Evolutionary conservation across 2,113 vertebrate genomes (phyloP).

Genomic region (Zosterops borbonicus): DNA sequence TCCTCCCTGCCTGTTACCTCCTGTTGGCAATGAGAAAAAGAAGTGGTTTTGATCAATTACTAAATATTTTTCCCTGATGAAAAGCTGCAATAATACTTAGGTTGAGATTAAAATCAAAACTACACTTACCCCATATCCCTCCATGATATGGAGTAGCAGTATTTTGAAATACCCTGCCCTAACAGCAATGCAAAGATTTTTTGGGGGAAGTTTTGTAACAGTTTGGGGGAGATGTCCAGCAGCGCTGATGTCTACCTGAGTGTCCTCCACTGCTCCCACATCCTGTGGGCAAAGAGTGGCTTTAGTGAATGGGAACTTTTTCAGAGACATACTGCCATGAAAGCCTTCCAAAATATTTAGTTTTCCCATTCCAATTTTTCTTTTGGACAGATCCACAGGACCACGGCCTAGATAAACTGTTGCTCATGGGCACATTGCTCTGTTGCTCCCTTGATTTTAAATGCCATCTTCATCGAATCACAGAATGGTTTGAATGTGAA

Average conservation of each 20-base stretch:
- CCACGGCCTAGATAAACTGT: neutral
- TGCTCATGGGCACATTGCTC: fast-evolving
- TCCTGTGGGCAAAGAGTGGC: neutral
- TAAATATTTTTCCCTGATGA: neutral
- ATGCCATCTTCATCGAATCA: neutral
- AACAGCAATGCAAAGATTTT: neutral
- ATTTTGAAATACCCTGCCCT: neutral
- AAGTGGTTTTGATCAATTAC: neutral
- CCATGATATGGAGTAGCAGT: neutral
- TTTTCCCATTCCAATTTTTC: neutral
- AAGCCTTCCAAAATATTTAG: neutral
- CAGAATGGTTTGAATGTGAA: neutral
- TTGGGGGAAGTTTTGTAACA: neutral
- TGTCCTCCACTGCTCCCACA: neutral
- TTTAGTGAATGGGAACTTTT: neutral
- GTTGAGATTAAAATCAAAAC: neutral
- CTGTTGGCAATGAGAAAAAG: neutral
- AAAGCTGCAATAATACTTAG: neutral
- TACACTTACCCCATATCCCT: neutral
- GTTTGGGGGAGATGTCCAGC: neutral
- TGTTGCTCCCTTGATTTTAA: neutral
- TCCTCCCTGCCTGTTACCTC: neutral
- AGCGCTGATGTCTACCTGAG: neutral
- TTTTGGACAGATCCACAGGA: neutral
- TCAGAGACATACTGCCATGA: neutral